These are phyloP conservation scores for Camponotus vicinus DNA, from an alignment of 1,140 invertebrate genomes.

Conservation along the genomic window DNA sequence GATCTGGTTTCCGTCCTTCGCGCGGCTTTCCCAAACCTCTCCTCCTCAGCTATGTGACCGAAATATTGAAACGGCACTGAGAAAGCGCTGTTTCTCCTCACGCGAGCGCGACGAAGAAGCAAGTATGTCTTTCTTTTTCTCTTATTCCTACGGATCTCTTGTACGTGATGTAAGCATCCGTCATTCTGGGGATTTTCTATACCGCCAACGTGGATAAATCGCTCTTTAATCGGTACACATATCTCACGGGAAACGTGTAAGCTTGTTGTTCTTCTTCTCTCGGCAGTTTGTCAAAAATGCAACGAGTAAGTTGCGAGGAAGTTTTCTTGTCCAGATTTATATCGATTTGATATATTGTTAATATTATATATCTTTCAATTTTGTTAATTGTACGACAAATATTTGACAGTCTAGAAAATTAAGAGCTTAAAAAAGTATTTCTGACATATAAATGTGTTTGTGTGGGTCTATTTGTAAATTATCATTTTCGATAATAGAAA, in stretches of 20 bases:
- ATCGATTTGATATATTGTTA: not conserved
- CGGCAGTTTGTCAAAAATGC: conserved; percentile 30
- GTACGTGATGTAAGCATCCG: conserved; percentile 58
- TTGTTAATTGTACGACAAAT: not conserved
- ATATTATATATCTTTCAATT: not conserved
- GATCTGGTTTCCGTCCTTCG: conserved; percentile 38
- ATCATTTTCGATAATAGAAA: not conserved
- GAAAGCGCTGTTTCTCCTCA: conserved; percentile 6
- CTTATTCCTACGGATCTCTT: not conserved
- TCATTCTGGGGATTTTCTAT: conserved; percentile 57
- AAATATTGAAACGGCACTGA: conserved; percentile 77
- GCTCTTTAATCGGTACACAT: conserved; percentile 55
- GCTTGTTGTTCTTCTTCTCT: conserved; percentile 30
- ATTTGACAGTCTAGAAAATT: not conserved
- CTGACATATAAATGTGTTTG: not conserved
- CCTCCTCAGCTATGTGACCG: conserved; percentile 69
- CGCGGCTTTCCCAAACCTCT: conserved; percentile 25
- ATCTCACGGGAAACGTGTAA: conserved; percentile 18
- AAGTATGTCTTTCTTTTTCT: not conserved
- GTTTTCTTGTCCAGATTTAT: not conserved
- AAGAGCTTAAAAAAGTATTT: not conserved
- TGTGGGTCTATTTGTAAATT: not conserved
- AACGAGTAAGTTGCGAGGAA: not conserved
- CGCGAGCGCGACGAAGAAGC: not conserved
- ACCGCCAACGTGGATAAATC: conserved; percentile 43